Base-by-base conservation (phyloP, 2,888 invertebrate species). In the Melanophora roralis region DNA sequence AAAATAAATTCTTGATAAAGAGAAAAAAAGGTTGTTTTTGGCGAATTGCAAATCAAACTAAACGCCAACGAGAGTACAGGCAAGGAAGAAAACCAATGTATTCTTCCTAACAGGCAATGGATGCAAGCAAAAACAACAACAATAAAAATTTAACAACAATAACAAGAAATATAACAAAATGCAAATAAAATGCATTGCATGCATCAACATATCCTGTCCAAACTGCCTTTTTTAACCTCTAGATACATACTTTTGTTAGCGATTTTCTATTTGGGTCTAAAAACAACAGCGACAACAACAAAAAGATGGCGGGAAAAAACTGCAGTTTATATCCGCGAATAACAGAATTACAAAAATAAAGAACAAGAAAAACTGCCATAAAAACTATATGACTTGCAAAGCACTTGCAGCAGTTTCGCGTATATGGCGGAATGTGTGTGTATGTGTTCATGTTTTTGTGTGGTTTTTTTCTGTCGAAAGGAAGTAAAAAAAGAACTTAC, bases 241-340 rank as follows among this genome's bases (percentile, higher is more conserved):
- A 47, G 19, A 65, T 67, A 71, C 73, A 78, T 72, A 43, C 64
- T 51, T 72, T 43, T 45, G 51, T 62, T 68, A 59, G 73, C 67
- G 72, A 78, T 60, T 64, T 65, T 77, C 76, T 71, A 71, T 64
- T 69, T 60, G 71, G 60, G 69, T 32, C 67, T 43, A 60, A 74
- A 65, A 47, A 68, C 64, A 76, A 55, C 81, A 45, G 62, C 78
- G 77, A 21, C 81, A 59, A 34, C 74, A 78, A 68, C 80, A 62
- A 60, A 74, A 27, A 65, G 40, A 67, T 38, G 67, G 43, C 60
- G 11, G 21, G 65, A 75, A 81, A 77, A 81, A 60, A 59, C 65
- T 73, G 76, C 67, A 81, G 14, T 67, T 73, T 80, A 67, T 80
- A 69, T 82, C 77, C 80, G 75, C 78, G 71, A 82, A 74, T 59